These are phyloP conservation scores for Sminthurides bifidus DNA, from an alignment of 1,140 invertebrate species.

Conservation along the genomic window DNA sequence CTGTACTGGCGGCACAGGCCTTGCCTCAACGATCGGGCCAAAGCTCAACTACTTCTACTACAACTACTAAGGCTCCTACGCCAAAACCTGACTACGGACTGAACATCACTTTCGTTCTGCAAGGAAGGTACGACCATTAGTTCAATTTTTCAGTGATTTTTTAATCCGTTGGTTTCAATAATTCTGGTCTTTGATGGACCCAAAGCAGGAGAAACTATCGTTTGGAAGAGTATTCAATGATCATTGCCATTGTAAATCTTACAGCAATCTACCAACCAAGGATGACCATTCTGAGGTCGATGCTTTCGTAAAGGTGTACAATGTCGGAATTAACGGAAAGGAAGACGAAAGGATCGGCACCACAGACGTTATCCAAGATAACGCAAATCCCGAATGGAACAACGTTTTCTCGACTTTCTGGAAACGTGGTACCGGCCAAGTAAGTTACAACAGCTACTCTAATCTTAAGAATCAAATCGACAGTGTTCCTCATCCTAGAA, in stretches of 20 bases:
- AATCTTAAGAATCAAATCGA: neutral
- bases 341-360: constrained; percentile 8
- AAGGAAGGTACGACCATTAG: neutral
- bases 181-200: neutral
- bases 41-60: no score
- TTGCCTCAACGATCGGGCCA: no score
- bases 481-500: neutral
- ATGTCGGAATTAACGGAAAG: constrained; percentile 4
- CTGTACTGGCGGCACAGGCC: no score
- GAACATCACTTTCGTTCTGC: constrained; percentile 1
- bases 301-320: constrained; percentile 15
- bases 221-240: neutral
- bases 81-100: neutral
- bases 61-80: neutral
- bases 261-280: constrained; percentile 9
- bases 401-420: constrained; percentile 20
- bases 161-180: neutral
- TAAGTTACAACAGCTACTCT: neutral
- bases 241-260: neutral
- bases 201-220: neutral
- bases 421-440: constrained; percentile 20
- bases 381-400: constrained; percentile 13
- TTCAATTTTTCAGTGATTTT: neutral
- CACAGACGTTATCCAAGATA: constrained; percentile 13
- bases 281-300: constrained; percentile 4